Evolutionary conservation across 2,113 vertebrate species (phyloP).

Genomic region (Dryoscopus gambensis): DNA sequence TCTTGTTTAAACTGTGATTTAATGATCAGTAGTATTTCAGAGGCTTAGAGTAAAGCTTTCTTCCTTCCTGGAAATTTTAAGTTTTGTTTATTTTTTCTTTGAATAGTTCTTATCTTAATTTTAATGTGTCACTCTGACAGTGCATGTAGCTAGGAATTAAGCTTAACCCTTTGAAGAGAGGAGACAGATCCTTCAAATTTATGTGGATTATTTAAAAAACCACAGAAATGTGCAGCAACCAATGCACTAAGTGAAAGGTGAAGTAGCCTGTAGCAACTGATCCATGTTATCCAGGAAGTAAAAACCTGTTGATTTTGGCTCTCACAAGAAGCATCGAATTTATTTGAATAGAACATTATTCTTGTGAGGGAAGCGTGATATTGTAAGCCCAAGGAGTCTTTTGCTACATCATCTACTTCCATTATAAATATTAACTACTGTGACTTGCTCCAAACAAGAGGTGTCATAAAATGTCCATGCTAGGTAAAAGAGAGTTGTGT

Average conservation of each 20-base stretch:
- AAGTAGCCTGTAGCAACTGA: not conserved
- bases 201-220: not conserved
- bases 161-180: not conserved
- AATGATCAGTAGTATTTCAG: not conserved
- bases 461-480: not conserved
- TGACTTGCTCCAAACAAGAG: not conserved
- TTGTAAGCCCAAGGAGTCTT: not conserved
- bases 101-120: not conserved
- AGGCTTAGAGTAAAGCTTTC: not conserved
- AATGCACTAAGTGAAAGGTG: not conserved
- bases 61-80: not conserved
- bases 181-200: not conserved
- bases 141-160: not conserved
- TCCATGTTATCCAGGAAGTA: not conserved
- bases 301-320: not conserved
- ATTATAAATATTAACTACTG: not conserved
- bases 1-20: not conserved
- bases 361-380: not conserved
- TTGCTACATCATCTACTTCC: not conserved
- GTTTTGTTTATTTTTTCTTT: not conserved
- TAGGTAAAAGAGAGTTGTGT: not conserved
- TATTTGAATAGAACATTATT: not conserved
- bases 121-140: not conserved
- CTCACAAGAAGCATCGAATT: not conserved
- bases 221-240: not conserved